phyloP scores from a whole-genome alignment of 2,113 vertebrate species.

The Cervus canadensis region DNA sequence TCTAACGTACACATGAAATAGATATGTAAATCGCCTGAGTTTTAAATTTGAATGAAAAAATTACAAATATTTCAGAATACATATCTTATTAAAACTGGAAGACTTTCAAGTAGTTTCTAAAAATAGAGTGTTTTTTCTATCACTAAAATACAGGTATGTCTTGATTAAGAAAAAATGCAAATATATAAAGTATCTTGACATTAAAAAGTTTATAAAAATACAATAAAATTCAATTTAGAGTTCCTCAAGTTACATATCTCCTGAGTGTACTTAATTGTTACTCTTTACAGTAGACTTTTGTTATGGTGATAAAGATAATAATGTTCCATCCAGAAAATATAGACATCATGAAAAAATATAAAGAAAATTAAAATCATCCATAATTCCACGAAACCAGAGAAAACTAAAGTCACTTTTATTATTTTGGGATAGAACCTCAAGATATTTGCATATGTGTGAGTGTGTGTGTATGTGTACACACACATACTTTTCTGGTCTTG shows the following conservation, averaged over 20 bases:
- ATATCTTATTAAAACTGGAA: conserved; percentile 5
- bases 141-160: not conserved
- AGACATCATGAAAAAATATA: not conserved
- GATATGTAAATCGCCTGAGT: not conserved
- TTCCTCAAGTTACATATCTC: not conserved
- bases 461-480: too few species aligned
- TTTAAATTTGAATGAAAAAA: not conserved
- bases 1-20: conserved; percentile 77
- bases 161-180: not conserved
- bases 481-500: not conserved
- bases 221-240: not conserved
- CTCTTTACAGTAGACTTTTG: not conserved
- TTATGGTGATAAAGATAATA: not conserved
- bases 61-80: not conserved
- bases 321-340: not conserved
- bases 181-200: not conserved
- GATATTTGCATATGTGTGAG: not conserved
- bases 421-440: not conserved
- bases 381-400: not conserved
- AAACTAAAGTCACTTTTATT: not conserved
- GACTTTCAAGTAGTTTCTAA: not conserved
- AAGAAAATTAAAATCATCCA: not conserved
- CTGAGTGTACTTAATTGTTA: not conserved
- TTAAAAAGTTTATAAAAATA: not conserved
- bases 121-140: not conserved